These are phyloP conservation scores for Chirona hameri DNA, from an alignment of 2,888 invertebrate species.

Conservation along the genomic window DNA sequence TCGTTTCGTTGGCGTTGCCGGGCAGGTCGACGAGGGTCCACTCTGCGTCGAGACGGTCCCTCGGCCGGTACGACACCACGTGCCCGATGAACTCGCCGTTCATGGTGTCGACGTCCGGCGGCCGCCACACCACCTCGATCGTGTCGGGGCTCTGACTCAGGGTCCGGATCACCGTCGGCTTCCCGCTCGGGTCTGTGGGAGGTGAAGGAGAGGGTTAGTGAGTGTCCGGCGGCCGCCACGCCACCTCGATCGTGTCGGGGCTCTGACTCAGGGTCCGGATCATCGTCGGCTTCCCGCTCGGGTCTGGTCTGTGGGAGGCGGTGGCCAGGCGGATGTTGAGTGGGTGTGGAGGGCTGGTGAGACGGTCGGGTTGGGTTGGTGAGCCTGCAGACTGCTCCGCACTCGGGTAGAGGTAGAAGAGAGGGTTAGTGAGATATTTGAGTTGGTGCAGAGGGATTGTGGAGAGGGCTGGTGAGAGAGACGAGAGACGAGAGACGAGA, in stretches of 20 bases:
- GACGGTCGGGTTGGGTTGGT: too few species aligned
- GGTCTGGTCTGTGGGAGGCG: neutral
- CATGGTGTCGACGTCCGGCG: constrained; percentile 53
- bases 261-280: neutral
- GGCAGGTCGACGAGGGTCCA: neutral
- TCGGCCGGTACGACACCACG: constrained; percentile 41
- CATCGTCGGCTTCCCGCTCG: constrained; percentile 9
- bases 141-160: constrained; percentile 35
- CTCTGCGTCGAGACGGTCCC: neutral
- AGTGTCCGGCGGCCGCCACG: constrained; percentile 46
- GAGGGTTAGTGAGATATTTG: too few species aligned
- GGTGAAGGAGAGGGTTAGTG: neutral
- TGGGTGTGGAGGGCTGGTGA: too few species aligned
- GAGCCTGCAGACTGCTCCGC: too few species aligned
- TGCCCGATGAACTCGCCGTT: constrained; percentile 50
- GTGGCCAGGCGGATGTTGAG: too few species aligned
- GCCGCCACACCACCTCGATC: constrained; percentile 46
- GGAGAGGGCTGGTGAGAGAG: too few species aligned
- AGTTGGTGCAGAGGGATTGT: too few species aligned
- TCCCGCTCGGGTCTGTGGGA: neutral
- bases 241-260: constrained; percentile 43
- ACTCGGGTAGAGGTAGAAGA: too few species aligned
- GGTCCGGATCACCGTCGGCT: neutral
- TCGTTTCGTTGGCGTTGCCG: constrained; percentile 24
- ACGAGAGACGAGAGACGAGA: too few species aligned